Evolutionary conservation across 2,797 vertebrate species (phyloP).

Genomic region (Phataginus tricuspis): DNA sequence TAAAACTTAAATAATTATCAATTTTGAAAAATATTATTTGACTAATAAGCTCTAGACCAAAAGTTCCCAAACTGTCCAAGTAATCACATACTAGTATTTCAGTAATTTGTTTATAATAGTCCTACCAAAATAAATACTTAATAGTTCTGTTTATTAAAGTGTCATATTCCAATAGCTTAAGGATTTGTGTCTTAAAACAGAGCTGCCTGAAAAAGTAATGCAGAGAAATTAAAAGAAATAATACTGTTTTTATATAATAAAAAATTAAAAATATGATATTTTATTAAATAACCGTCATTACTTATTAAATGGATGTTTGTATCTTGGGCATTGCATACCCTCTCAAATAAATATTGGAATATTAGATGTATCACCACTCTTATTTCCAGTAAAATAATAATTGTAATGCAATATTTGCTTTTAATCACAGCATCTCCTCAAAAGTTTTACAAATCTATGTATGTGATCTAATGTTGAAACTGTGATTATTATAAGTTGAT

Average conservation of each 20-base stretch:
- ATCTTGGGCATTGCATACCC: not conserved
- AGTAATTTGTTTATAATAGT: not conserved
- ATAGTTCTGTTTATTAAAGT: not conserved
- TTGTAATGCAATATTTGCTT: not conserved
- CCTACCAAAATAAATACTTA: not conserved
- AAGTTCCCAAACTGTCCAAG: not conserved
- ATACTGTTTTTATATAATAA: not conserved
- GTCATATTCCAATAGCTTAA: not conserved
- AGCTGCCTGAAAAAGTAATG: not conserved
- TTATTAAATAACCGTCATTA: not conserved
- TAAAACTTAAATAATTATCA: not conserved
- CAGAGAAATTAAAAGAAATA: not conserved
- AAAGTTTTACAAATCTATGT: not conserved
- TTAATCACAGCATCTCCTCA: not conserved
- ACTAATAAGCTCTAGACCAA: not conserved
- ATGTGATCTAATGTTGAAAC: not conserved
- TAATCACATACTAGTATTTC: not conserved
- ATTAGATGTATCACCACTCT: accelerated
- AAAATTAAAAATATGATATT: too few species aligned
- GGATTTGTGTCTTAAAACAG: not conserved
- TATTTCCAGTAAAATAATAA: not conserved
- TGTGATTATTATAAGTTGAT: not conserved
- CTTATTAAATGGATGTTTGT: not conserved
- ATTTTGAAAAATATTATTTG: not conserved
- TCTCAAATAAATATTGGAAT: not conserved